Evolutionary conservation across 2,113 vertebrate genomes (phyloP).

Genomic region (Vidua macroura): DNA sequence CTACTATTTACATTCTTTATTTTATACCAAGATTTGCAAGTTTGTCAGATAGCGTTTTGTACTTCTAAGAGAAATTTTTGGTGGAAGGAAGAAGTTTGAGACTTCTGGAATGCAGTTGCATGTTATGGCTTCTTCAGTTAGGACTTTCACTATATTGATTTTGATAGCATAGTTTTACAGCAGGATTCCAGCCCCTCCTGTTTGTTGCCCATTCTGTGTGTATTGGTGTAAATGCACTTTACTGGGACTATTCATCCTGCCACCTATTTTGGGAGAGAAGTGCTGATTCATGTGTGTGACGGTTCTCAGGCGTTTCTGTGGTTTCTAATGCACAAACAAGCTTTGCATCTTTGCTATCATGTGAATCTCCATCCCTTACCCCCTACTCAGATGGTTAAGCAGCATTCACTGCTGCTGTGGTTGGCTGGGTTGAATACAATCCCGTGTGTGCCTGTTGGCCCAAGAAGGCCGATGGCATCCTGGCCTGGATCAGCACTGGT

Average conservation of each 20-base stretch:
- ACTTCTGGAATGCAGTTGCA: background rate
- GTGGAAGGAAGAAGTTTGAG: background rate
- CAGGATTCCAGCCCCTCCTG: background rate
- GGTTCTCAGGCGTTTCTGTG: background rate
- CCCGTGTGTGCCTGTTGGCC: fast-evolving
- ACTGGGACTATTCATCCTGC: background rate
- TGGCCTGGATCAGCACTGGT: background rate
- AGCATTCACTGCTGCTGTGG: background rate
- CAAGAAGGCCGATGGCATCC: background rate
- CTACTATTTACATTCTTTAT: background rate
- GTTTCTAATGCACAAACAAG: background rate
- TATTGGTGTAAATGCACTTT: background rate
- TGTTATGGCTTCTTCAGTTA: background rate
- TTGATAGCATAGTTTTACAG: background rate
- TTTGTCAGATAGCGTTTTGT: background rate
- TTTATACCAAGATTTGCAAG: background rate
- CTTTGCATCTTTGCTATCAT: background rate
- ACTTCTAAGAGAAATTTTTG: background rate
- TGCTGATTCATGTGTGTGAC: background rate
- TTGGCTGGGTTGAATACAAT: background rate
- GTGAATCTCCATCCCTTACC: background rate
- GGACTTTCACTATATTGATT: background rate
- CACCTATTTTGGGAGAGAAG: background rate
- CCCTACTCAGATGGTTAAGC: background rate
- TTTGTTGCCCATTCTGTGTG: fast-evolving